Percentiles rank a stretch among this genome's conserved stretches.
Evolutionary conservation across 2,113 vertebrate genomes (phyloP).

Genomic region (Laticauda laticaudata): DNA sequence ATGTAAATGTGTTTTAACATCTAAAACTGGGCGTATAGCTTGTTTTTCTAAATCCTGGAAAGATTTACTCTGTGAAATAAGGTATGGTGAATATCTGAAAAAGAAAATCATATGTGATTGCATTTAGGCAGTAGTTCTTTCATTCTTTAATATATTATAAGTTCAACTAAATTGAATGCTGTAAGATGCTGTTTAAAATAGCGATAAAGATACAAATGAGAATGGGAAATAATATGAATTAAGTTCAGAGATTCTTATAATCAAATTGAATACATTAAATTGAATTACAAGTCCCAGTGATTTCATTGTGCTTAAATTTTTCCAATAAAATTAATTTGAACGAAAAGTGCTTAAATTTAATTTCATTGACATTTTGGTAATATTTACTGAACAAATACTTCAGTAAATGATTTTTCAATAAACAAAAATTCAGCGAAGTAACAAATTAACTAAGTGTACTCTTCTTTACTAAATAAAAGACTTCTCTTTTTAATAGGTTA

Average conservation of each 20-base stretch:
- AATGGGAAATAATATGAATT: neutral
- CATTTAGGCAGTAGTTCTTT: neutral
- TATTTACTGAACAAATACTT: neutral
- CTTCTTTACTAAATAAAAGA: neutral
- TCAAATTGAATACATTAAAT: neutral
- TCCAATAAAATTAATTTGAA: neutral
- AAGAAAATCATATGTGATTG: neutral
- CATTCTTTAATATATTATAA: neutral
- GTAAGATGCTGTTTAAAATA: neutral
- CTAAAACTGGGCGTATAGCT: neutral
- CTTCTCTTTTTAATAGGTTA: slow-evolving; percentile 70
- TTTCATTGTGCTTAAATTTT: neutral
- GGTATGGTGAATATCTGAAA: neutral
- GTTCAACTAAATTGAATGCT: neutral
- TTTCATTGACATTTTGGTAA: neutral
- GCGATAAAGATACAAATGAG: neutral
- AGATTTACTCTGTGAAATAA: neutral
- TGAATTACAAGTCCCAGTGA: neutral
- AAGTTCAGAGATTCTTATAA: neutral
- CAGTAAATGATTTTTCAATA: neutral
- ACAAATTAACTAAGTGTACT: neutral
- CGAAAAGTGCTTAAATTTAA: neutral
- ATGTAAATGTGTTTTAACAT: neutral
- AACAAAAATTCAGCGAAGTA: neutral
- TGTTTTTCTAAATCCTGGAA: neutral